These are phyloP conservation scores for Corticium candelabrum DNA, from an alignment of 37 sponge, comb jelly and placozoan genomes.

Conservation along the genomic window DNA sequence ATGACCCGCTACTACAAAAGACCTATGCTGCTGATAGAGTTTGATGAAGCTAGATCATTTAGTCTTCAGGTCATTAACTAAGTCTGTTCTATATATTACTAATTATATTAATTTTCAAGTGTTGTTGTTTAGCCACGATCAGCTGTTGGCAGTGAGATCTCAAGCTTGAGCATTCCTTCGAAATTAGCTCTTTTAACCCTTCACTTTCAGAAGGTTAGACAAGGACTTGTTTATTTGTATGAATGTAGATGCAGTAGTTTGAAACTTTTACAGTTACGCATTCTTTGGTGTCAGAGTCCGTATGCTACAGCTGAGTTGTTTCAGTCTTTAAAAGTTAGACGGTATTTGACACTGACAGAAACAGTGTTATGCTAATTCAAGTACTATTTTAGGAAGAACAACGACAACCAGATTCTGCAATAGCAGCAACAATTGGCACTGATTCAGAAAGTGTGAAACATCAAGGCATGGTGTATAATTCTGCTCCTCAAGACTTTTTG, in stretches of 20 bases:
- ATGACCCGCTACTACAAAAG: slow-evolving; percentile 75
- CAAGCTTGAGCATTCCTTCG: slow-evolving; percentile 49
- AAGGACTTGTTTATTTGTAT: neutral
- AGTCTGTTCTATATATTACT: neutral
- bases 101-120: neutral
- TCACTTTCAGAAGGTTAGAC: slow-evolving; percentile 82
- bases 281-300: slow-evolving; percentile 80
- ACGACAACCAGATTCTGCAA: slow-evolving; percentile 52
- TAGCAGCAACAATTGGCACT: slow-evolving; percentile 38
- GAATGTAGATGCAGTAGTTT: neutral
- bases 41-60: slow-evolving; percentile 65
- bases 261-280: slow-evolving; percentile 35
- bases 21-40: slow-evolving; percentile 89
- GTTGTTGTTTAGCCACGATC: slow-evolving; percentile 23
- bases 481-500: slow-evolving; percentile 74
- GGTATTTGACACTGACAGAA: too few species aligned
- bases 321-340: slow-evolving; percentile 65
- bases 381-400: slow-evolving; percentile 50
- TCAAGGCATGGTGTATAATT: too few species aligned
- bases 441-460: too few species aligned
- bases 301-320: slow-evolving; percentile 82
- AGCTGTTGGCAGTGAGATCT: slow-evolving; percentile 51
- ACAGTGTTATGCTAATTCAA: too few species aligned
- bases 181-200: slow-evolving; percentile 83
- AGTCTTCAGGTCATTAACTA: slow-evolving; percentile 57